phyloP scores from a whole-genome alignment of 2,797 vertebrate genomes.

The Tragelaphus oryx region DNA sequence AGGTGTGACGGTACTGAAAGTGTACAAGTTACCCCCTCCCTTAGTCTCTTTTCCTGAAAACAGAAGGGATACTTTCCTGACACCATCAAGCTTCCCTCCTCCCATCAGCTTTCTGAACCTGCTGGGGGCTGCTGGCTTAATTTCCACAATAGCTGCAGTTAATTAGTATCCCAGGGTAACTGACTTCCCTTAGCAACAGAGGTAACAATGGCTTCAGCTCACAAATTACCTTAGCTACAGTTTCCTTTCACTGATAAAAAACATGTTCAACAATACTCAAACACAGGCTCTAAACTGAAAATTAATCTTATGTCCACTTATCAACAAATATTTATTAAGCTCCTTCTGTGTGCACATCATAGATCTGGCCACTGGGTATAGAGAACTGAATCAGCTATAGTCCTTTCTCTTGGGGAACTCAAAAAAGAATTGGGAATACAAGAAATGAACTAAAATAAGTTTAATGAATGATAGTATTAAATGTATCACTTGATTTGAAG shows the following conservation, averaged over 20 bases:
- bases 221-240: constrained; percentile 67
- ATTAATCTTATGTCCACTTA: constrained; percentile 41
- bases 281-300: constrained; percentile 45
- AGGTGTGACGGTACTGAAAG: constrained; percentile 41
- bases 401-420: constrained; percentile 9
- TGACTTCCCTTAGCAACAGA: constrained; percentile 73
- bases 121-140: constrained; percentile 65
- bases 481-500: constrained; percentile 13
- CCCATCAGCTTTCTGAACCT: constrained; percentile 51
- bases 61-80: constrained; percentile 56
- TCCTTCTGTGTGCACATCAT: constrained; percentile 36
- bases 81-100: constrained; percentile 49
- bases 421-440: not conserved
- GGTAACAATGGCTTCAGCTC: constrained; percentile 62
- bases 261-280: constrained; percentile 49
- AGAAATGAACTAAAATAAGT: not conserved
- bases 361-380: not conserved
- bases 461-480: not conserved
- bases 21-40: constrained; percentile 20
- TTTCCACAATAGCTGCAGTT: constrained; percentile 69
- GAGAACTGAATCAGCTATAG: not conserved
- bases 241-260: constrained; percentile 64
- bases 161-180: constrained; percentile 75
- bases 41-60: constrained; percentile 44
- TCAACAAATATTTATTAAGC: constrained; percentile 60